Percentiles rank a stretch among this genome's conserved stretches.
Conservation (phyloP, 1,140 invertebrate genomes). For the Cydia splendana region DNA sequence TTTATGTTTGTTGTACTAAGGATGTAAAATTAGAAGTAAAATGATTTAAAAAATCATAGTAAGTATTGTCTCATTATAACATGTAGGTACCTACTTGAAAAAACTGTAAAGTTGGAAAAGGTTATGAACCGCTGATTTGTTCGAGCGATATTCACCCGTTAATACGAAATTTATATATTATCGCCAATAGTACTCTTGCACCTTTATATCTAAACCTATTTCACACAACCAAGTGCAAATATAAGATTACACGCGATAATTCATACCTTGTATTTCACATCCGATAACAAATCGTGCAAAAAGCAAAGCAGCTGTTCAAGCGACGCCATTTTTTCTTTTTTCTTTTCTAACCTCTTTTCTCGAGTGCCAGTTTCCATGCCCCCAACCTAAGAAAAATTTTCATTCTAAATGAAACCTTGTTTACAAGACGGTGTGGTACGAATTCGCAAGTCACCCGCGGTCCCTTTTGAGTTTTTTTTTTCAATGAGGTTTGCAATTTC, state of each 20-base stretch:
- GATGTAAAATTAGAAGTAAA: no score
- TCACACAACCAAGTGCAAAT: constrained; percentile 20
- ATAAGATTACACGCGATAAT: constrained; percentile 31
- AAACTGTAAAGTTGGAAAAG: background rate
- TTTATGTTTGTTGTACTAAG: no score
- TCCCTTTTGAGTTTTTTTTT: constrained; percentile 27
- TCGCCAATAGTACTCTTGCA: background rate
- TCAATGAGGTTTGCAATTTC: constrained; percentile 30
- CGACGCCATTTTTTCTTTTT: constrained; percentile 34
- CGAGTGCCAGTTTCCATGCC: constrained; percentile 40
- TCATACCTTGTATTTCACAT: constrained; percentile 27
- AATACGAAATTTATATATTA: background rate
- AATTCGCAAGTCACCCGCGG: background rate
- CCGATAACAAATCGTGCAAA: constrained; percentile 33
- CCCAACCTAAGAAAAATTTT: constrained; percentile 9
- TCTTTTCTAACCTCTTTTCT: constrained; percentile 40
- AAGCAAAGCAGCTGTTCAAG: constrained; percentile 42
- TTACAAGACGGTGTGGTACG: background rate
- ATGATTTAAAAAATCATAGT: no score
- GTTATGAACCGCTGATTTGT: background rate
- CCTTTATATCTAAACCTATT: constrained; percentile 4
- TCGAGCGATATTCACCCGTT: background rate
- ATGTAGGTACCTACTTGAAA: no score
- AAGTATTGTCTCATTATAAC: no score
- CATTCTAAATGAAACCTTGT: constrained; percentile 12